Conservation (phyloP, 2,797 vertebrate species). For the Phylloscopus collybita region DNA sequence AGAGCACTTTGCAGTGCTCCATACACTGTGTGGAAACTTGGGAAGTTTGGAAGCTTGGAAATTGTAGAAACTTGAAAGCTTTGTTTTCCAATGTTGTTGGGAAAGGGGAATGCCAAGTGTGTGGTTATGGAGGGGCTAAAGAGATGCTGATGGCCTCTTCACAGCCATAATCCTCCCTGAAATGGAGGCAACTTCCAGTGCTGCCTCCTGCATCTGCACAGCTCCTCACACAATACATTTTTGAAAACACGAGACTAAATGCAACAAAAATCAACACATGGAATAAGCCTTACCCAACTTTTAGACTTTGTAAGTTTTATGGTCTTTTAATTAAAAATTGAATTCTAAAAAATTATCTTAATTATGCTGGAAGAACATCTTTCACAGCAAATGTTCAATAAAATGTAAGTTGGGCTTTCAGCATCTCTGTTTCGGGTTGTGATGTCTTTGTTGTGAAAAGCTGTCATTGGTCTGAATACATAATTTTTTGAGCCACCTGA, state of each 20-base stretch:
- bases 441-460: not conserved
- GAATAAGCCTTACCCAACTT: not conserved
- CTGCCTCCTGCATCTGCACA: not conserved
- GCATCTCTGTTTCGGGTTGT: not conserved
- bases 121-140: not conserved
- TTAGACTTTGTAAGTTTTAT: not conserved
- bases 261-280: not conserved
- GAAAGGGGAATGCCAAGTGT: not conserved
- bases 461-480: not conserved
- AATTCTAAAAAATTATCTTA: not conserved
- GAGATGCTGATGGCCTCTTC: not conserved
- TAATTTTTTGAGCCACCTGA: not conserved
- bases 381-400: not conserved
- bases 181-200: not conserved
- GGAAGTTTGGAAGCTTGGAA: not conserved
- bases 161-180: not conserved
- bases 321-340: not conserved
- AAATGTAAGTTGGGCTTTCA: not conserved
- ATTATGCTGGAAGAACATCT: not conserved
- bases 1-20: not conserved
- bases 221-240: not conserved
- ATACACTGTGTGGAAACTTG: rapidly evolving
- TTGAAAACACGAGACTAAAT: not conserved
- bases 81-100: not conserved
- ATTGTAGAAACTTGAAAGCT: not conserved